phyloP scores from a whole-genome alignment of 1,140 invertebrate genomes.

The Streblospio benedicti region DNA sequence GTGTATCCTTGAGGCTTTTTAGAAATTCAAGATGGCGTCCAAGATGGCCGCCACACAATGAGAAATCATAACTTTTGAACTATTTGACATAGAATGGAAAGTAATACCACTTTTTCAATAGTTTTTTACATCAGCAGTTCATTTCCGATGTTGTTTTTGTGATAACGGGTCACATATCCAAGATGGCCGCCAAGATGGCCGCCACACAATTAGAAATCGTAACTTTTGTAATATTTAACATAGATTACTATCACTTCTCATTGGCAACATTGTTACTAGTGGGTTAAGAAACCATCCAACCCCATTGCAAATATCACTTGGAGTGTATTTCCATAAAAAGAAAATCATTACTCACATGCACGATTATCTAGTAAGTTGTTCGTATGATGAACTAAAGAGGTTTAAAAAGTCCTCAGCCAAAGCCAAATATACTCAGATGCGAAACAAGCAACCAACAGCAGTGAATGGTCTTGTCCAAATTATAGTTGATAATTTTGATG shows the following conservation, averaged over 20 bases:
- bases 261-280: slow-evolving; percentile 19
- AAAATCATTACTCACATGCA: slow-evolving; percentile 8
- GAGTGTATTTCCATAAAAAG: slow-evolving; percentile 14
- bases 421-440: background rate
- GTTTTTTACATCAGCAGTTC: no score
- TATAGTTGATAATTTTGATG: slow-evolving; percentile 19
- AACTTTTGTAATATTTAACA: no score
- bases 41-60: no score
- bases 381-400: slow-evolving; percentile 21
- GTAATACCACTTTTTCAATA: no score
- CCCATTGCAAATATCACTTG: slow-evolving; percentile 17
- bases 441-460: background rate
- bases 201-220: no score
- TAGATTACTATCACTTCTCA: slow-evolving; percentile 17
- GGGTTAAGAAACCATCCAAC: slow-evolving; percentile 13
- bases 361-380: slow-evolving; percentile 16
- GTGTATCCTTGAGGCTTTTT: no score
- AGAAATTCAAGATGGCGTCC: no score
- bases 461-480: slow-evolving; percentile 11
- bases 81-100: no score
- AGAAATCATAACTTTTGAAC: no score
- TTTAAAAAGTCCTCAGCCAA: slow-evolving; percentile 21
- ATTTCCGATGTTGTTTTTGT: no score
- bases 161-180: no score
- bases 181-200: no score